Base-by-base conservation (phyloP, 1,140 invertebrate genomes). In the Calephelis virginiensis region DNA sequence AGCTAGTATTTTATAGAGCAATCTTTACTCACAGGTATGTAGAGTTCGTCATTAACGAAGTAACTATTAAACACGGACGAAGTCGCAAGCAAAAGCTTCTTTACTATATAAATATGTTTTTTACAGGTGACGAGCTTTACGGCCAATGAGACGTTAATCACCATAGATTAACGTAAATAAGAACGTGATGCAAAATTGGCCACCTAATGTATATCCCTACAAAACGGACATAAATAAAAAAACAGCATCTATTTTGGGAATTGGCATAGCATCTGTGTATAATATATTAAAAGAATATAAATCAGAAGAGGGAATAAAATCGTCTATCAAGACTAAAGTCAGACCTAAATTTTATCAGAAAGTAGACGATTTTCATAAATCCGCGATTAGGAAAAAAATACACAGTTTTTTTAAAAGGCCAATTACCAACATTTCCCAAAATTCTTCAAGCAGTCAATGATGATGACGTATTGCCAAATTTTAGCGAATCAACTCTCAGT, bases 261-360 rank as follows among this genome's bases (percentile, higher is more conserved):
- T 70, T 38, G 38, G 59, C n/a, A n/a, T 61, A 37, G 14, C 61
- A 40, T 63, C 69, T 13, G 61, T 70, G 11, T 70, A 64, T 60
- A 63, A 53, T 40, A 59, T 71, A 11, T 56, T 71, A 9, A 71
- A 67, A 43, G 64, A 71, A n/a, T 71, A 67, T 49, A 67, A 60
- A 48, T 14, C 47, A 50, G 8, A 67, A 28, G 61, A 47, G 14
- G 28, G 61, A 67, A 61, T 64, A 45, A 50, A 12, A 12, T 46
- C 66, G 17, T 47, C 38, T 38, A 28, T 63, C 1, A 37, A 46
- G 8, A 28, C 17, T n/a, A 63, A 62, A 49, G 45, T 13, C 7
- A 61, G 47, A 62, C 59, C 28, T 28, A 49, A 45, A 38, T 66
- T 60, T 61, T 8, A 6, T 13, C 38, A 60, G 6, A 66, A 66